Base-by-base conservation (phyloP, 2,888 invertebrate genomes). In the Phorcus lineatus region DNA sequence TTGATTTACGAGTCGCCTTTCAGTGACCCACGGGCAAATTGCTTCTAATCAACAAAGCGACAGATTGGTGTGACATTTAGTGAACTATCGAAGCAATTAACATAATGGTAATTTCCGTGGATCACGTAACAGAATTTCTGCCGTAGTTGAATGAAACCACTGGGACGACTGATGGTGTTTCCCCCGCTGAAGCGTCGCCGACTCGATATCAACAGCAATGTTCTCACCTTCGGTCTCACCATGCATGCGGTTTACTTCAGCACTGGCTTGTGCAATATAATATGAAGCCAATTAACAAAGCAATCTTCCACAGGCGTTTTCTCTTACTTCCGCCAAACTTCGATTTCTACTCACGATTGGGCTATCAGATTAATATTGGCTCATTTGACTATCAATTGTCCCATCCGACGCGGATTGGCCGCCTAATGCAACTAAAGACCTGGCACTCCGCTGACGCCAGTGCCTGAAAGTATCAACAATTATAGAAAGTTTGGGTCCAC, bases 301-400 rank as follows among this genome's bases (percentile, higher is more conserved):
- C 70, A 70, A 70, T 70, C 40, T 70, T 70, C 70, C 40, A 70
- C 70, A 19, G 70, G 40, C 70, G 70, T 70, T 70, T 70, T 70
- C 36, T 36, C 70, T 36, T 36, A 55, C 19, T 76, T 76, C 76
- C 76, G 76, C 40, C 76, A 76, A 55, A 76, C 76, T 76, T 76
- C 76, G 76, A 76, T 76, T 55, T 55, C 55, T 55, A 54, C 55
- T 76, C 76, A 54, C 54, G 36, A 53, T 22, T 75, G 54, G 24
- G 53, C 75, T 53, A 75, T 75, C 75, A 28, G 55, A 54, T 76
- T 55, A 76, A 31, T 55, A 55, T 19, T 54, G 76, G 36, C 76
- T 76, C 76, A 76, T 76, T 76, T 76, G 76, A 70, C 70, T 70
- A 36, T 70, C 70, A 70, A 70, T 70, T 19, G 70, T 36, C 19